These are phyloP conservation scores for Oceanodroma tethys DNA, from an alignment of 2,113 vertebrate species.

Conservation along the genomic window DNA sequence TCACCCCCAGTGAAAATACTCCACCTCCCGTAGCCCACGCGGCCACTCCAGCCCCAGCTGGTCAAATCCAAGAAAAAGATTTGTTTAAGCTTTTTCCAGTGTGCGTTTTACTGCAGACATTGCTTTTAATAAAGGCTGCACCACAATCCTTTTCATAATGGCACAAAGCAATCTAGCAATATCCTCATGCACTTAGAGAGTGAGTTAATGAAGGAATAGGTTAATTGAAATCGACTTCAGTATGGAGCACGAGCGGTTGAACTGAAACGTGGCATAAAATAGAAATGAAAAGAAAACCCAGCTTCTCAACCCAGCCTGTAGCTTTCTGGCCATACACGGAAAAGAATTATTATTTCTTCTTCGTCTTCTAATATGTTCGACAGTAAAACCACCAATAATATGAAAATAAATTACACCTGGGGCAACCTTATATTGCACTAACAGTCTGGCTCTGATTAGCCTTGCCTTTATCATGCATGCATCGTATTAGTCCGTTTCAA, in stretches of 20 bases:
- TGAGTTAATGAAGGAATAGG: slow-evolving; percentile 63
- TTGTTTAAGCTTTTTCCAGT: slow-evolving; percentile 46
- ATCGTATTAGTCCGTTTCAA: slow-evolving; percentile 87
- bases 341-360: slow-evolving; percentile 68
- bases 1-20: background rate
- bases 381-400: slow-evolving; percentile 72
- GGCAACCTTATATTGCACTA: slow-evolving; percentile 76
- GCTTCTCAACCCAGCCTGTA: slow-evolving; percentile 22
- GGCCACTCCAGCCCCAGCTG: background rate
- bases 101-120: slow-evolving; percentile 5
- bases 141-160: slow-evolving; percentile 51
- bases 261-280: slow-evolving; percentile 49
- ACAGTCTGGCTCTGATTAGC: slow-evolving; percentile 84
- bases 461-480: slow-evolving; percentile 83
- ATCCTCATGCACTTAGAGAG: slow-evolving; percentile 57
- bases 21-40: background rate
- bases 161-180: slow-evolving; percentile 43
- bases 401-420: slow-evolving; percentile 82
- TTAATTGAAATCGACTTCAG: slow-evolving; percentile 64
- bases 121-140: slow-evolving; percentile 49
- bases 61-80: slow-evolving; percentile 59
- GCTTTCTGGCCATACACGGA: slow-evolving; percentile 43
- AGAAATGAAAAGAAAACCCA: slow-evolving; percentile 64
- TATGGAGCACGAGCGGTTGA: background rate
- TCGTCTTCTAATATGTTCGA: slow-evolving; percentile 66